Evolutionary conservation across 2,113 vertebrate genomes (phyloP).

Genomic region (Trogon surrucura): DNA sequence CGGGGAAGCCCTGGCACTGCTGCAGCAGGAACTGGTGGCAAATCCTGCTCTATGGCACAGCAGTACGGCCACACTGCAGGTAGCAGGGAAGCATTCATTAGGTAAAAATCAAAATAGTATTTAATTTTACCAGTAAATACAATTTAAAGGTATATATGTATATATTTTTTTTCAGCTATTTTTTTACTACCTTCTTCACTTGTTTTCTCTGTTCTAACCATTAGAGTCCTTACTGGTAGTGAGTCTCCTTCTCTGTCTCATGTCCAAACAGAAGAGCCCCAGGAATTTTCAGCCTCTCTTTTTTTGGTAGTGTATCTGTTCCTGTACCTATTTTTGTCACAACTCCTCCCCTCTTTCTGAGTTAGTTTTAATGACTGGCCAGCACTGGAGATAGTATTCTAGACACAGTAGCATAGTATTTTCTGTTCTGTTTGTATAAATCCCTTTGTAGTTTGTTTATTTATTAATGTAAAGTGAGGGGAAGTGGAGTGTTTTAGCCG

Average conservation of each 20-base stretch:
- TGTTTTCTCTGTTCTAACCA: not conserved
- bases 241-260: not conserved
- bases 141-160: not conserved
- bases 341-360: not conserved
- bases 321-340: not conserved
- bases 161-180: not conserved
- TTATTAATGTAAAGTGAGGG: not conserved
- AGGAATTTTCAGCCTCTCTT: not conserved
- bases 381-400: not conserved
- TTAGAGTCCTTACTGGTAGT: not conserved
- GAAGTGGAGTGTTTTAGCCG: not conserved
- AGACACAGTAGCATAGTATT: not conserved
- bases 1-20: not conserved
- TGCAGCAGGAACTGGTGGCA: not conserved
- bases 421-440: not conserved
- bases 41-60: not conserved
- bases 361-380: not conserved
- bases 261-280: not conserved
- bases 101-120: not conserved
- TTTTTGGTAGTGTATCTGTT: not conserved
- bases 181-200: not conserved
- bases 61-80: fast-evolving
- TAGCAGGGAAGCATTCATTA: not conserved
- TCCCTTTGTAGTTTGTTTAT: not conserved
- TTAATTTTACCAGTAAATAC: not conserved